Evolutionary conservation across 2,113 vertebrate species (phyloP), one percentile per base, ranked within the genome.

Genomic region (Progne subis): DNA sequence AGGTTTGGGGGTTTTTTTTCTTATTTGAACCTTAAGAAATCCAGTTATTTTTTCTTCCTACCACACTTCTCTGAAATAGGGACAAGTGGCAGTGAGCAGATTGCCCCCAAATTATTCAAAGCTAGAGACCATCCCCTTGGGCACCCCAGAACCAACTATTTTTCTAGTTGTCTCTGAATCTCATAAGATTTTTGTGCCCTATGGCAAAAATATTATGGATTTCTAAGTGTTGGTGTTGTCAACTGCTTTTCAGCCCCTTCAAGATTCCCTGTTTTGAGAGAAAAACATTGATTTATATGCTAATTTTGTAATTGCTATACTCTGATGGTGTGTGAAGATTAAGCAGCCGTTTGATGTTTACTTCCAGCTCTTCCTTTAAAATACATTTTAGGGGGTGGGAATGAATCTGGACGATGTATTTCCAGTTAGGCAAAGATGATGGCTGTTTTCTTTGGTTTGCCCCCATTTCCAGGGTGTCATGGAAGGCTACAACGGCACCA

Each of bases 401-500:
- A 17, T 53, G 68, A 57, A 64, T 29, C 34, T 72, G 53, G 69
- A 28, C 14, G 49, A 5, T 2, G 14, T 20, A 8, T 46, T 88
- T 85, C 9, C 49, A 74, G 18, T 52, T 15, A 43, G 29, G 19
- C 25, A 55, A 20, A 47, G 52, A 16, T 28, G 28, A 56, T 8
- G 6, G 28, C 7, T 41, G 3, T 67, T 88, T 78, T 44, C 7
- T 60, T 18, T 31, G 63, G 3, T 32, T 74, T 84, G 37, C 5
- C 43, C 76, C 34, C 28, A 1, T 91, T 67, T 70, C 16, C 94
- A 99, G 99, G 98, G 99, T 3, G 98, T 99, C 95, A 99, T 98
- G 0, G 98, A 99, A 77, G 99, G 99, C 82, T 99, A 98, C 97
- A 99, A 99, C 3, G 98, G 99, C 52, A 99, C 99, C n/a, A 99